Percentiles rank a stretch among this genome's conserved stretches.
Evolutionary conservation across 2,797 vertebrate species (phyloP).

Genomic region (Taeniopygia guttata): DNA sequence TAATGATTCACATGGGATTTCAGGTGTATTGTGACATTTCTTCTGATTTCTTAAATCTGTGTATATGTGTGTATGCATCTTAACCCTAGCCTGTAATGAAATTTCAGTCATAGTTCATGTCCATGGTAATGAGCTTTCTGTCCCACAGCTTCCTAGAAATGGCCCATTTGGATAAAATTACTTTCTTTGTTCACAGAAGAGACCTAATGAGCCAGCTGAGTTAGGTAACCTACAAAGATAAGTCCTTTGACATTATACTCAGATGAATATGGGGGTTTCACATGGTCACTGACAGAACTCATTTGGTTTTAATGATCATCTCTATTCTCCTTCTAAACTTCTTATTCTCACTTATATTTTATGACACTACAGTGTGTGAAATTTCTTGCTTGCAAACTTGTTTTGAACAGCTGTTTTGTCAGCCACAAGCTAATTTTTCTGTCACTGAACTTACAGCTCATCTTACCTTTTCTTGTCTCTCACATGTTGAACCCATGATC

Average conservation of each 20-base stretch:
- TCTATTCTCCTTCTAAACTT: neutral
- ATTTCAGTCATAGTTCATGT: neutral
- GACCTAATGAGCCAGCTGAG: neutral
- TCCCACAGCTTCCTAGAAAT: neutral
- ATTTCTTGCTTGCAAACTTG: neutral
- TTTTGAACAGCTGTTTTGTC: neutral
- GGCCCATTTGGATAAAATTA: neutral
- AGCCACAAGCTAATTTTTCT: neutral
- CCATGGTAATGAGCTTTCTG: neutral
- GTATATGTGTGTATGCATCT: neutral
- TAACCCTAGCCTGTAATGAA: neutral
- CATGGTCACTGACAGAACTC: neutral
- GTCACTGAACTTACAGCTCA: neutral
- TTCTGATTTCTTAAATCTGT: neutral
- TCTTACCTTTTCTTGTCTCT: neutral
- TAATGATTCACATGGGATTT: neutral
- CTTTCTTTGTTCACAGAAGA: neutral
- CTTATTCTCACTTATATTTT: neutral
- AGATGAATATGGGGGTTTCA: neutral
- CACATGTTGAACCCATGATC: neutral
- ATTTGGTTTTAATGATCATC: neutral
- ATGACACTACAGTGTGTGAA: neutral
- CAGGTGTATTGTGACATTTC: neutral
- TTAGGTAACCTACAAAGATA: neutral
- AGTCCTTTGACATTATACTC: neutral